These are phyloP conservation scores for Pangasius djambal DNA, from an alignment of 2,797 vertebrate species.

Conservation along the genomic window DNA sequence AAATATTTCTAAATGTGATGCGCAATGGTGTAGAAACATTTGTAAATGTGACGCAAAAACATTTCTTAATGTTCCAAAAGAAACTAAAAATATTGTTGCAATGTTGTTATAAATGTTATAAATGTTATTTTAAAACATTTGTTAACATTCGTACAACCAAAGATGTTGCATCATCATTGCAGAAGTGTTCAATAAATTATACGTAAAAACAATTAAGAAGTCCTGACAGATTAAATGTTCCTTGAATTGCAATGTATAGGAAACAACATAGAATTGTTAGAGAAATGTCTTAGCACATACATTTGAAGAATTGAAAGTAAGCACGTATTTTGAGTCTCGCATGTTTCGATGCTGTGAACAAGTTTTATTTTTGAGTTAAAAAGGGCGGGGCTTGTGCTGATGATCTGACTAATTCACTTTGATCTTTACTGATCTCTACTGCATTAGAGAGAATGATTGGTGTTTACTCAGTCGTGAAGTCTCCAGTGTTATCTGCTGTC, in stretches of 20 bases:
- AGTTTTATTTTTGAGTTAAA: not conserved
- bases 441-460: not conserved
- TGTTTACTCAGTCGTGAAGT: conserved; percentile 2
- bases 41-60: not conserved
- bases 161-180: not conserved
- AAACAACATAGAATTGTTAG: not conserved
- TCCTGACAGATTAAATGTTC: not conserved
- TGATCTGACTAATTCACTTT: not conserved
- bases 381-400: not conserved
- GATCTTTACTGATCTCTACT: not conserved
- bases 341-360: not conserved
- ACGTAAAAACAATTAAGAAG: not conserved
- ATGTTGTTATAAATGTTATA: not conserved
- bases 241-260: not conserved
- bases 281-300: not conserved
- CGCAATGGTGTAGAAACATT: no score
- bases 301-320: not conserved
- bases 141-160: not conserved
- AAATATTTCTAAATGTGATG: not conserved
- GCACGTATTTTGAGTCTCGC: not conserved
- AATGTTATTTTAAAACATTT: not conserved
- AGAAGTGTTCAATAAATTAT: not conserved
- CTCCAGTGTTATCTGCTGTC: not conserved
- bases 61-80: not conserved
- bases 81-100: not conserved